Evolutionary conservation across 2,888 invertebrate species (phyloP), one percentile per base, ranked within the genome.

Genomic region (Melitaea athalia): DNA sequence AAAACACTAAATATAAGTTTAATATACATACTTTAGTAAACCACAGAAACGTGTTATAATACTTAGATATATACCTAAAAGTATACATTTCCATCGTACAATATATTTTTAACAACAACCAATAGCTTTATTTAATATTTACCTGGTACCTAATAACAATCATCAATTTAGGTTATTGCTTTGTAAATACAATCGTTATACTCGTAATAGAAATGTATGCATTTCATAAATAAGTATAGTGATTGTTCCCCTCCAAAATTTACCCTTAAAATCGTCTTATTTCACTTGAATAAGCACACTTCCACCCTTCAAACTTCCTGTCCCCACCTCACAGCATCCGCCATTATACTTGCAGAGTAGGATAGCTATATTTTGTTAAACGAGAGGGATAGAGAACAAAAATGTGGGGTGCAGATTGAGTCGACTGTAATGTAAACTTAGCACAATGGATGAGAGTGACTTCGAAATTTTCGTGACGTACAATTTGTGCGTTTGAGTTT

Each of bases 271-370:
- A 84, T 79, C 79, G 79, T 81, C 81, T 81, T 80, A 84, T 87
- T 89, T 85, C 81, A 82, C 81, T 83, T 78, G 78, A 83, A 82
- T 80, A 77, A 77, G 74, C 79, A 79, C 79, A 84, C 84, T 81
- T 75, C 80, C 85, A 86, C 87, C 86, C 87, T 85, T 79, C 83
- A 85, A 85, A 82, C 75, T 76, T 79, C 75, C 77, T 77, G 77
- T 76, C 79, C 80, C 77, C 78, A 77, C 80, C 79, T 76, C 78
- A 77, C 90, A 89, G 88, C 89, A 89, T 90, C 91, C 91, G 88
- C 91, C 89, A 91, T 91, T 45, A 14, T 7, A 14, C 5, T 57
- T 12, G 53, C 47, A 10, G 59, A 72, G 50, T 17, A 70, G 60
- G 67, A 72, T 45, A 61, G 59, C 42, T 42, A n/a, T 24, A 24